Evolutionary conservation across 2,113 vertebrate genomes (phyloP).

Genomic region (Egretta garzetta): DNA sequence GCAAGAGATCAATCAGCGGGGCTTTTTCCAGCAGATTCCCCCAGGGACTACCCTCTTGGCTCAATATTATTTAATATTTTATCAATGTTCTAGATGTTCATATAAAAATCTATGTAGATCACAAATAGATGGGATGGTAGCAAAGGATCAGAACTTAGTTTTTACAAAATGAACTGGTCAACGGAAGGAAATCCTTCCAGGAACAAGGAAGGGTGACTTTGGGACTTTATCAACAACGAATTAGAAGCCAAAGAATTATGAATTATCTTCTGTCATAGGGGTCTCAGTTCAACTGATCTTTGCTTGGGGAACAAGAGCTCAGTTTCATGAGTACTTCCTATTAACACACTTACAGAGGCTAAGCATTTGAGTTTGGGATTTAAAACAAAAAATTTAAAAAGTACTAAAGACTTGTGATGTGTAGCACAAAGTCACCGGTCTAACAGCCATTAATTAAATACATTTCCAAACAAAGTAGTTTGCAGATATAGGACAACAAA

Average conservation of each 20-base stretch:
- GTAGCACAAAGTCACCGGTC: background rate
- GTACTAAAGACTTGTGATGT: background rate
- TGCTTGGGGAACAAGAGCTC: background rate
- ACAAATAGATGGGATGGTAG: background rate
- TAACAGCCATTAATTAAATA: background rate
- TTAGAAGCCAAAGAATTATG: background rate
- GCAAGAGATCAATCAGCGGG: background rate
- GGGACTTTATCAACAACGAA: background rate
- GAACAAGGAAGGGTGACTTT: background rate
- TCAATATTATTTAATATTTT: conserved; percentile 31
- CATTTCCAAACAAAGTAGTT: background rate
- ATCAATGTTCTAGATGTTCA: background rate
- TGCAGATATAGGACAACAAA: background rate
- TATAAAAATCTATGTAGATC: background rate
- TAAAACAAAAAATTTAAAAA: background rate
- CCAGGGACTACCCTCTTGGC: background rate
- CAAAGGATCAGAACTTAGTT: background rate
- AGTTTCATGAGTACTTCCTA: background rate
- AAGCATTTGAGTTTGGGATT: background rate
- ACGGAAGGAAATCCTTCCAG: background rate
- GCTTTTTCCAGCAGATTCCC: background rate
- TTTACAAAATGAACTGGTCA: background rate
- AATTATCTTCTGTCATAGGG: background rate
- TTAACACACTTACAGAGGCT: background rate
- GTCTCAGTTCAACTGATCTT: background rate